Base-by-base conservation (phyloP, 2,797 vertebrate species). In the Stomatorhinus walkeri region DNA sequence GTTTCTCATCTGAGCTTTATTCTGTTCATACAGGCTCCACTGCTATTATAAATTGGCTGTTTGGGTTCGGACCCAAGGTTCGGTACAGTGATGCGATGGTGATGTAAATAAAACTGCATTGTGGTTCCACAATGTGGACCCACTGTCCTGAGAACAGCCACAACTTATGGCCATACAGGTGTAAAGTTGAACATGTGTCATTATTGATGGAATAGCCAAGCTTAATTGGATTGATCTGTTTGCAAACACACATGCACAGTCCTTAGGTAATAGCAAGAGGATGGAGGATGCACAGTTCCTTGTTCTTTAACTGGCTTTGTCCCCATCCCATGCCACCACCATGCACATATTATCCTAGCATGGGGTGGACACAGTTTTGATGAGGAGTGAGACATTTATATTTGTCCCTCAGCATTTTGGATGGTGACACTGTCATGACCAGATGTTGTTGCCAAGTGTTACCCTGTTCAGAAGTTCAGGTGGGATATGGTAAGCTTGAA, bases 51-150 rank as follows among this genome's bases (percentile, higher is more conserved):
- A 89, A 89, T 90, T 8, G 51, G 88, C 89, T 56, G 4, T 89
- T 92, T 54, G 56, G 64, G 12, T 89, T 88, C 91, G 72, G 88
- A 84, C 88, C 51, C 91, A 91, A 89, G 88, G 91, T 91, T 90
- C 51, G 4, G 56, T 48, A 88, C 76, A 1, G 2, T 19, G 86
- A 59, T 22, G 89, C 90, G 92, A 93, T 92, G n/a, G 89, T 76
- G 43, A 91, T 91, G 92, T 95, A 94, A 95, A 95, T 95, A 95
- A 93, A 93, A 90, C 59, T 36, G 64, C 72, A 88, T 90, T 68
- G 76, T 91, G 89, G 56, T 79, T 86, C 7, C 36, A 83, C 91
- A 92, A 91, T 92, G 89, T 59, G 92, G 89, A 91, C 89, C 93
- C 92, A 8, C 93, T 90, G 93, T 92, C 91, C 88, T 79, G 87